These are phyloP conservation scores for Clavelina lepadiformis DNA, from an alignment of 23 tunicate species.

Conservation along the genomic window DNA sequence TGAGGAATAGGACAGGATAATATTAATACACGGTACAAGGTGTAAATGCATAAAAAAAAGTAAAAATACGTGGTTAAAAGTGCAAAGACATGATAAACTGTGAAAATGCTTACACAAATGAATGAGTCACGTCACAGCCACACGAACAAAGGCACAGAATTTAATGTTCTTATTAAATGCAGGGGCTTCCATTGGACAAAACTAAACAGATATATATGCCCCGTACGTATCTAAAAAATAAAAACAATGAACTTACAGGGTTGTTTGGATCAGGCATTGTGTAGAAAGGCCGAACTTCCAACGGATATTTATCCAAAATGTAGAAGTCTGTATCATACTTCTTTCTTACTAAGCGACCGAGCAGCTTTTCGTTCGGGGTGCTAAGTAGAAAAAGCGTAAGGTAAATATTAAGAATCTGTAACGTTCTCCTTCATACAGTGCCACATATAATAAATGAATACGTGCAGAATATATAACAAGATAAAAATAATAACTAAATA, in stretches of 20 bases:
- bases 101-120: no score
- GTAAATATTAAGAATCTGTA: no score
- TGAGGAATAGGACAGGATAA: conserved; percentile 9
- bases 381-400: no score
- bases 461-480: no score
- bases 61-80: no score
- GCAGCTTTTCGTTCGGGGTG: conserved; percentile 94
- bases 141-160: background rate
- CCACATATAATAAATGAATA: no score
- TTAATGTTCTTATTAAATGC: background rate
- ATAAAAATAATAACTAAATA: no score
- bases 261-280: conserved; percentile 99
- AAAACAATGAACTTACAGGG: conserved; percentile 30
- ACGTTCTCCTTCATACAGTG: no score
- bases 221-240: background rate
- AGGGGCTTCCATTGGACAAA: background rate
- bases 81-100: no score
- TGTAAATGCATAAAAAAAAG: no score
- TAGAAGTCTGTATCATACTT: conserved; percentile 97
- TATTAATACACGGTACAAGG: no score
- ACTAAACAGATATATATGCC: background rate
- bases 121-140: no score
- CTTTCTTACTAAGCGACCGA: conserved; percentile 88
- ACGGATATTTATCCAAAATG: conserved; percentile 95
- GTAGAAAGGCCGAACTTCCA: conserved; percentile 98